These are phyloP conservation scores for Chrosomus eos DNA, from an alignment of 2,797 vertebrate species.

Conservation along the genomic window DNA sequence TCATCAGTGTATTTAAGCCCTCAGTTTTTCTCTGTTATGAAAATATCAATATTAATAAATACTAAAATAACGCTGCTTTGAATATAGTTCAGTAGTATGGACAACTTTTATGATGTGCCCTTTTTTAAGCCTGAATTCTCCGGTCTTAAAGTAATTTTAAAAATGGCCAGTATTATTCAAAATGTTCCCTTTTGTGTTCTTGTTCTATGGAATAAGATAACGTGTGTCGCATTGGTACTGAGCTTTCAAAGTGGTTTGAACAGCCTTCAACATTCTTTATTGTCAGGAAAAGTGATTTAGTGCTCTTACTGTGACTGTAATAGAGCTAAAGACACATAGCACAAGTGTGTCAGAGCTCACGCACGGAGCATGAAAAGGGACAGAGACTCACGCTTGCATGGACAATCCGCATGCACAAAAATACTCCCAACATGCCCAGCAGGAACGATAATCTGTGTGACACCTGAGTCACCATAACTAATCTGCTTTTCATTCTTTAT, in stretches of 20 bases:
- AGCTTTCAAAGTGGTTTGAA: constrained; percentile 6
- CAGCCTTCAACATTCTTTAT: constrained; percentile 26
- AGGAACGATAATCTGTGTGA: constrained; percentile 5
- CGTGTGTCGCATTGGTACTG: neutral
- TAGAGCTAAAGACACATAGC: constrained; percentile 1
- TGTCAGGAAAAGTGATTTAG: constrained; percentile 28
- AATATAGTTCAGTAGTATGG: neutral
- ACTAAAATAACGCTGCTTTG: neutral
- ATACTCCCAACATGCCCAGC: constrained; percentile 18
- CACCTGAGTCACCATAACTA: constrained; percentile 15
- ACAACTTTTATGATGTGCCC: neutral
- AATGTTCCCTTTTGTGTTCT: neutral
- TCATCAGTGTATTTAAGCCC: neutral
- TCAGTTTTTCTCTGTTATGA: neutral
- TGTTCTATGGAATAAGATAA: no score
- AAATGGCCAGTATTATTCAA: neutral
- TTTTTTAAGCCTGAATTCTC: neutral
- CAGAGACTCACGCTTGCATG: neutral
- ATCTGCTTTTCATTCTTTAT: constrained; percentile 19
- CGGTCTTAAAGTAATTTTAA: neutral
- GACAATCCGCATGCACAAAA: neutral
- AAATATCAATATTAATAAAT: neutral
- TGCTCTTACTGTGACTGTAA: neutral
- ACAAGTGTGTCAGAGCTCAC: constrained; percentile 21
- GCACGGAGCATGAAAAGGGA: neutral